phyloP scores from a whole-genome alignment of 2,888 invertebrate genomes.

The Leptinotarsa haldemani region DNA sequence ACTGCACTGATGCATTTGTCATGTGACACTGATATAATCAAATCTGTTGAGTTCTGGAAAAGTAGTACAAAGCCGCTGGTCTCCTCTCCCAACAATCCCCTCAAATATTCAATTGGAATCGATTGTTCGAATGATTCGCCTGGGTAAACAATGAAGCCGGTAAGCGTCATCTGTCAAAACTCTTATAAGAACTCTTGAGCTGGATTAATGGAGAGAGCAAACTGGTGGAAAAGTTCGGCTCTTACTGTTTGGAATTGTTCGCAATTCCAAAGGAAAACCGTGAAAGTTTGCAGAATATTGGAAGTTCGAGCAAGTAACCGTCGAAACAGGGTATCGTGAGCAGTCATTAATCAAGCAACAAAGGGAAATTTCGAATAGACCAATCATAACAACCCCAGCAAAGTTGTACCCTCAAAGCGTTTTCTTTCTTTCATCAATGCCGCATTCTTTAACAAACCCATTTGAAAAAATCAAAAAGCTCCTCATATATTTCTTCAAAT shows the following conservation, averaged over 20 bases:
- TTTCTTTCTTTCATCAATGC: too few species aligned
- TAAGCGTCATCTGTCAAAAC: constrained; percentile 8
- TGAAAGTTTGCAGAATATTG: constrained; percentile 7
- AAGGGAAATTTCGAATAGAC: not conserved
- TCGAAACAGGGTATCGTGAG: not conserved
- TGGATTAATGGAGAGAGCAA: constrained; percentile 14
- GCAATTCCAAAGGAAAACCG: constrained; percentile 5
- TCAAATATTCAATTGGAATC: constrained; percentile 11
- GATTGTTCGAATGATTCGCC: not conserved
- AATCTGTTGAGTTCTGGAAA: not conserved
- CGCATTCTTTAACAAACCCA: too few species aligned
- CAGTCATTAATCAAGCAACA: not conserved
- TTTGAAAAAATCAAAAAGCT: too few species aligned
- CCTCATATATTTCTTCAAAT: too few species aligned
- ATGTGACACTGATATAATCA: not conserved
- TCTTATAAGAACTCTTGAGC: not conserved
- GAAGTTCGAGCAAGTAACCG: not conserved
- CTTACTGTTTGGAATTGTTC: not conserved
- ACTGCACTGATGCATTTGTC: not conserved
- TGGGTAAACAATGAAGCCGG: constrained; percentile 1
- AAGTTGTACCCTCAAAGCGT: too few species aligned
- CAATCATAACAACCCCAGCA: not conserved
- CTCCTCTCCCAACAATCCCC: not conserved
- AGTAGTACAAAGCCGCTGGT: not conserved
- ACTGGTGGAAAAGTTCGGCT: constrained; percentile 14